Base-by-base conservation (phyloP, 2,888 invertebrate genomes). In the Drosophila eohydei region DNA sequence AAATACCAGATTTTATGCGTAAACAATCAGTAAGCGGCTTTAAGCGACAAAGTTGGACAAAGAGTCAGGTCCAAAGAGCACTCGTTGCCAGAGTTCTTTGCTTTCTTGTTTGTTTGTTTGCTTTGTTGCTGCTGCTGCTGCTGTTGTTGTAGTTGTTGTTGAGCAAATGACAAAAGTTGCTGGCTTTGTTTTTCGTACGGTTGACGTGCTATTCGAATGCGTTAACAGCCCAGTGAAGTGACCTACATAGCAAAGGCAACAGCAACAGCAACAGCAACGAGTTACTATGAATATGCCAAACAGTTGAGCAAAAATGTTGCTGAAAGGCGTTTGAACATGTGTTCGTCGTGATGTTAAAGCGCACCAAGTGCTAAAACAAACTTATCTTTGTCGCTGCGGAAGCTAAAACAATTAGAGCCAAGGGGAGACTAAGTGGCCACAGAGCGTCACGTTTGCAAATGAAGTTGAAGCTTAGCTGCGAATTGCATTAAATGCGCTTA, bases 191-290 rank as follows among this genome's bases (percentile, higher is more conserved):
- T 86, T 85, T 64, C 74, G 63, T 84, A 85, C 83, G 83, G 89
- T 89, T 89, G 86, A 89, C 89, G 87, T 86, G 87, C 90, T 74
- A 89, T 88, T 86, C 88, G 77, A 88, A 88, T 86, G 88, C 88
- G 83, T 86, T 87, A 88, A 84, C 85, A 89, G 58, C 67, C 43
- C 67, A 75, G 16, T 69, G 68, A 63, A 71, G 63, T 80, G 82
- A 80, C 80, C 82, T 71, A 80, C 73, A 81, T 81, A 76, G 60
- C 48, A 43, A 26, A 63, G 46, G 41, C 62, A 51, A 5, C 63
- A 68, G 12, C 57, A 61, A 11, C 32, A 26, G 6, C 44, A 21
- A 21, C 54, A 55, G n/a, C 44, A 40, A 7, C 65, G 56, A 9
- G 28, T 8, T 34, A 74, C 65, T 77, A 73, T 65, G 64, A 67